These are phyloP conservation scores for Cricetomys ansorgei DNA, from an alignment of 2,113 vertebrate species.

Conservation along the genomic window DNA sequence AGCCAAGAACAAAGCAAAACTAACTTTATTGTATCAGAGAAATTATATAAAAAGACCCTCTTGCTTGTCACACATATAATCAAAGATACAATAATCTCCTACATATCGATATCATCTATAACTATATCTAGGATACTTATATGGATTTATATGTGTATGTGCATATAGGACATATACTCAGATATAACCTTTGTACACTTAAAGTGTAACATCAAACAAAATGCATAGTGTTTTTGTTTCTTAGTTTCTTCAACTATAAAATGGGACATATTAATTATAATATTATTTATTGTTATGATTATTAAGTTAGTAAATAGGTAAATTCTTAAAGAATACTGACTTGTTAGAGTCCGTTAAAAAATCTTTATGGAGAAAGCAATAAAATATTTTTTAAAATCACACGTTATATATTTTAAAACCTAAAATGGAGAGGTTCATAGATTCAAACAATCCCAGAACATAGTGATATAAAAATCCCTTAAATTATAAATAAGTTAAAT, in stretches of 20 bases:
- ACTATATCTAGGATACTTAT: background rate
- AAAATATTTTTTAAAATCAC: background rate
- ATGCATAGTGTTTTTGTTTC: background rate
- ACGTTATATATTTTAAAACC: background rate
- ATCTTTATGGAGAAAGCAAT: background rate
- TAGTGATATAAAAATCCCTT: background rate
- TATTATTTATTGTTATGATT: background rate
- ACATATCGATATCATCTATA: background rate
- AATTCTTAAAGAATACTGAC: background rate
- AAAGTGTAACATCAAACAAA: background rate
- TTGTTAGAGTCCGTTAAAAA: background rate
- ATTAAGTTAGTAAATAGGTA: background rate
- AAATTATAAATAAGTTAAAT: constrained; percentile 16
- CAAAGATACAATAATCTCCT: background rate
- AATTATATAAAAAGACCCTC: background rate
- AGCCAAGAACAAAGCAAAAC: background rate
- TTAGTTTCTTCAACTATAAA: background rate
- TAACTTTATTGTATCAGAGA: background rate
- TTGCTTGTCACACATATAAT: background rate
- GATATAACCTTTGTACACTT: background rate
- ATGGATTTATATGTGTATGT: background rate
- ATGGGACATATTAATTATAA: background rate
- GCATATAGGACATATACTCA: background rate
- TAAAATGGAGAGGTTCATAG: background rate
- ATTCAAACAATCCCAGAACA: background rate